Evolutionary conservation across 2,797 vertebrate genomes (phyloP).

Genomic region (Acanthornis magna): DNA sequence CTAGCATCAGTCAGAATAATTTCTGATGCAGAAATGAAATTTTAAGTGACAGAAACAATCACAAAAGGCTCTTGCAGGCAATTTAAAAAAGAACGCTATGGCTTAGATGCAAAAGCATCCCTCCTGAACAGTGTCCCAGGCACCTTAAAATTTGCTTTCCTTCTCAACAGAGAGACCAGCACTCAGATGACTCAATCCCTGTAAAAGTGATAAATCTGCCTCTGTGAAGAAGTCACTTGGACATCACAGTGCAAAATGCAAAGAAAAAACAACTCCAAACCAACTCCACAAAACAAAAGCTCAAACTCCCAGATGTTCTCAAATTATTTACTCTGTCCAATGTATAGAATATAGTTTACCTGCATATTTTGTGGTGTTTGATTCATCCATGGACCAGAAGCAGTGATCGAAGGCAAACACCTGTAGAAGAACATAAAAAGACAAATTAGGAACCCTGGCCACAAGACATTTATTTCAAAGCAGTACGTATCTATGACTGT

Average conservation of each 20-base stretch:
- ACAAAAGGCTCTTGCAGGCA: background rate
- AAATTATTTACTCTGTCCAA: background rate
- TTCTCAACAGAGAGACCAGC: background rate
- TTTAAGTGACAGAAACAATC: background rate
- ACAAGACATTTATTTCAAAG: background rate
- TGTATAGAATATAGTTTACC: conserved; percentile 76
- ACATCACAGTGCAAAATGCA: background rate
- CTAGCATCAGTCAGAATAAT: background rate
- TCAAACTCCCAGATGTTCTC: background rate
- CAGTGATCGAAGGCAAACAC: conserved; percentile 99
- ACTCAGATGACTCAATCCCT: background rate
- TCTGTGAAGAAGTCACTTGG: background rate
- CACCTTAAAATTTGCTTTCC: background rate
- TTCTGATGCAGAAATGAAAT: background rate
- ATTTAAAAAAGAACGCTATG: background rate
- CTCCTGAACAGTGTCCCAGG: background rate
- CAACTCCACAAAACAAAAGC: background rate
- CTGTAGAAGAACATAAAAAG: conserved; percentile 73
- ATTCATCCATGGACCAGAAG: conserved; percentile 99
- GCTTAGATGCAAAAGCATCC: background rate
- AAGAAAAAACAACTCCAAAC: background rate
- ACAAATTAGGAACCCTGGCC: background rate
- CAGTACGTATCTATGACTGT: background rate
- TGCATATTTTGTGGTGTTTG: conserved; percentile 93
- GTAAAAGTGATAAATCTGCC: background rate